These are phyloP conservation scores for Melopsittacus undulatus DNA, from an alignment of 2,797 vertebrate species.

Conservation along the genomic window DNA sequence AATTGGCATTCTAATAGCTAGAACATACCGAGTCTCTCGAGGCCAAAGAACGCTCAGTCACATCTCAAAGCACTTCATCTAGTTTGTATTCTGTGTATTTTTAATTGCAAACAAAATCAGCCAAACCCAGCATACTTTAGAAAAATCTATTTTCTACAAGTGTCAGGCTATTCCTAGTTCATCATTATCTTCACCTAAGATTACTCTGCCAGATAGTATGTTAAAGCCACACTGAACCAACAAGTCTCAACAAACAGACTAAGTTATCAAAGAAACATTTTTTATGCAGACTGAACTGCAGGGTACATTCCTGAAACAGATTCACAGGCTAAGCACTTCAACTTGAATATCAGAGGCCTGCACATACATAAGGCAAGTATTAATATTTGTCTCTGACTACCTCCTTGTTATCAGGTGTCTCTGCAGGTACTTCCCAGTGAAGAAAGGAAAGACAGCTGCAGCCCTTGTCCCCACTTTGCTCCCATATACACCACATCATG, in stretches of 20 bases:
- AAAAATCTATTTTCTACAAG: neutral
- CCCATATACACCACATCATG: neutral
- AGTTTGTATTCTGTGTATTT: neutral
- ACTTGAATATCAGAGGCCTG: neutral
- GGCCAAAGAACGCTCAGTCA: neutral
- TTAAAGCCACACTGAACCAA: neutral
- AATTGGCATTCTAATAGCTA: neutral
- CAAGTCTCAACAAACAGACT: neutral
- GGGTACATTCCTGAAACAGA: neutral
- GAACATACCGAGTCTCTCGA: accelerated
- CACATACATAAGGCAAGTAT: neutral
- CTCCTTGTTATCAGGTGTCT: neutral
- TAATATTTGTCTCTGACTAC: neutral
- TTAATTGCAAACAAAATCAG: neutral
- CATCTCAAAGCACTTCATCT: neutral
- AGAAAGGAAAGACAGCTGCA: neutral
- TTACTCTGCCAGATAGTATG: neutral
- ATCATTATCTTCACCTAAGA: neutral
- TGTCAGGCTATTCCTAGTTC: neutral
- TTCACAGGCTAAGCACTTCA: neutral
- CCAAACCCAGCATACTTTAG: neutral
- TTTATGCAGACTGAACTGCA: neutral
- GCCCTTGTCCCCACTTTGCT: neutral
- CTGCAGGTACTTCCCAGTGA: neutral
- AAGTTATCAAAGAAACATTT: neutral